Base-by-base conservation (phyloP, 2,888 invertebrate genomes). In the Apamea epomidion region DNA sequence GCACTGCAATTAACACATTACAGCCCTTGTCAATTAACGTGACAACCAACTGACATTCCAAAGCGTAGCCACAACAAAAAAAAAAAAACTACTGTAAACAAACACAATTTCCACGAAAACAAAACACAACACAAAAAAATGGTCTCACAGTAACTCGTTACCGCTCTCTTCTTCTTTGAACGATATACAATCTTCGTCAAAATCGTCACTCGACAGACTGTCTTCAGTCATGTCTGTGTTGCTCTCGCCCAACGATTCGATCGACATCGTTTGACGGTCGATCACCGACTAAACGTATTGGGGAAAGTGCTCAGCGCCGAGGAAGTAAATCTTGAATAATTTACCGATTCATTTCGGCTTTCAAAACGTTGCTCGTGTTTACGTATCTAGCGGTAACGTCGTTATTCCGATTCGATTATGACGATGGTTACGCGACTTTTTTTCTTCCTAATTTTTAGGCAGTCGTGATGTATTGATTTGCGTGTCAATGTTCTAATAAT, bases 151-250 rank as follows among this genome's bases (percentile, higher is more conserved):
- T 84, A 93, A 82, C 42, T 88, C 85, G 76, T 89, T 91, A 78
- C 84, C 88, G 79, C 86, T 89, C n/a, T 90, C 92, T 60, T 91
- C 91, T 58, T 90, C 90, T 58, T 64, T 77, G 21, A 74, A 80
- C 25, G 85, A 81, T 62, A 84, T 67, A 45, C 37, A 69, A 62
- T 80, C 83, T 65, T 91, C 65, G 70, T 81, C 85, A 62, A 81
- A 85, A 74, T 71, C 91, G 25, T 88, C 92, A 78, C 90, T 91
- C 73, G 94, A 94, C 89, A 96, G 89, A 88, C 96, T 96, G 91
- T 96, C 97, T 54, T 93, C 94, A 62, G 96, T 95, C 91, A 96
- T 95, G 80, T 93, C 93, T 75, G 74, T 58, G 71, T 78, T 82
- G 82, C 85, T 81, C 76, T 90, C 90, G 87, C 82, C 88, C 67